Base-by-base conservation (phyloP, 2,888 invertebrate species). In the Eupithecia tripunctaria region DNA sequence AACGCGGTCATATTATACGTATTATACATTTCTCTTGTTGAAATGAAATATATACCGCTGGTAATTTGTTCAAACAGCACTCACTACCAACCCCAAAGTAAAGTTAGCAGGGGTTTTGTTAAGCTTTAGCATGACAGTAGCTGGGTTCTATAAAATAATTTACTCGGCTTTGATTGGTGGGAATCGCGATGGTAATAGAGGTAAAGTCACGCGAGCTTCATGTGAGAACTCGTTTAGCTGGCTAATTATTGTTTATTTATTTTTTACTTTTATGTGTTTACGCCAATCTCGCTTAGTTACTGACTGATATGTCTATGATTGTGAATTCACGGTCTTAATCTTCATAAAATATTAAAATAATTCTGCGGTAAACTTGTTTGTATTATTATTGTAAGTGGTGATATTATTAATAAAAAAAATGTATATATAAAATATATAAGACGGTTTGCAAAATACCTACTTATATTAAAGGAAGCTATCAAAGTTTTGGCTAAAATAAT, bases 161-260 rank as follows among this genome's bases (percentile, higher is more conserved):
- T 80, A 79, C 79, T 83, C 80, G 78, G 82, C 74, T 83, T 84
- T 78, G 78, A 82, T 81, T 76, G 81, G 81, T 85, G 88, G 82
- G 85, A 88, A 85, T 81, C 77, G 77, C 80, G 78, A 80, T 81
- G 79, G 80, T 82, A 78, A 82, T 80, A n/a, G n/a, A n/a, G n/a
- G n/a, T n/a, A 79, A 80, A 80, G 83, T 84, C 88, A 87, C 86
- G 88, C 85, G 81, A 87, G 43, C 71, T 67, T 68, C 25, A 77
- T 77, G 75, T 77, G 72, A 76, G 73, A 76, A 78, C 71, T 71
- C 66, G 72, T 74, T 51, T 51, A 3, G 47, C 10, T 21, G 21
- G 47, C 8, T 51, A 10, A 51, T 21, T 21, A 51, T 51, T 21
- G n/a, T 51, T 51, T 51, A 3, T 51, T 21, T 51, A 10, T 51